Evolutionary conservation across 2,797 vertebrate genomes (phyloP).

Genomic region (Calcarius lapponicus): DNA sequence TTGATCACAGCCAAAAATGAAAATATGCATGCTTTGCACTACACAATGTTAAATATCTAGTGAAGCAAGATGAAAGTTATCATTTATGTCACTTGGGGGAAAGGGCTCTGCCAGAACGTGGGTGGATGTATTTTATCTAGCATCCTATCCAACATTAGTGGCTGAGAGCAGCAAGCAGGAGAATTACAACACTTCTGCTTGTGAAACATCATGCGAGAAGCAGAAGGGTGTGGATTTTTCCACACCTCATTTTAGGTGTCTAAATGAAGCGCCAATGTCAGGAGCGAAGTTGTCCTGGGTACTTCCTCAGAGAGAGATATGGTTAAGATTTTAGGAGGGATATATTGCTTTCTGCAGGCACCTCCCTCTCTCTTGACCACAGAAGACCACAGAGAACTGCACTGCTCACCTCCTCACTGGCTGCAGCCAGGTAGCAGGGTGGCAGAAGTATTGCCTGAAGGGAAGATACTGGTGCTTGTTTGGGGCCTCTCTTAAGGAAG

Average conservation of each 20-base stretch:
- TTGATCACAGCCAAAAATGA: constrained; percentile 2
- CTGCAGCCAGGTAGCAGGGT: background rate
- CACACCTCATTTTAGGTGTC: background rate
- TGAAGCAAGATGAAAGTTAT: constrained; percentile 4
- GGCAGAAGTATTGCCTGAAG: background rate
- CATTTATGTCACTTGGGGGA: background rate
- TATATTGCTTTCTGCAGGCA: background rate
- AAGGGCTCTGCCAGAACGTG: background rate
- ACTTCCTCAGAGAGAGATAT: background rate
- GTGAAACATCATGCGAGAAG: background rate
- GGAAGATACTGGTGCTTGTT: background rate
- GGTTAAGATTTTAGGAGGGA: background rate
- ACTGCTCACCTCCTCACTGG: background rate
- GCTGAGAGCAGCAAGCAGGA: background rate
- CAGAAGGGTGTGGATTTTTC: background rate
- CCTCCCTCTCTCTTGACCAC: background rate
- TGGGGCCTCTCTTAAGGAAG: background rate
- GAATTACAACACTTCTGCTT: background rate
- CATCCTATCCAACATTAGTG: background rate
- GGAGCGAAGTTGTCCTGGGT: background rate
- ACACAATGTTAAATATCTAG: background rate
- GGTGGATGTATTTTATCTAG: background rate
- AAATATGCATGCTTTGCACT: background rate
- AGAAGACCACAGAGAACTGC: background rate
- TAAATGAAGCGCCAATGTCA: background rate